Evolutionary conservation across 2,113 vertebrate genomes (phyloP).

Genomic region (Labrus mixtus): DNA sequence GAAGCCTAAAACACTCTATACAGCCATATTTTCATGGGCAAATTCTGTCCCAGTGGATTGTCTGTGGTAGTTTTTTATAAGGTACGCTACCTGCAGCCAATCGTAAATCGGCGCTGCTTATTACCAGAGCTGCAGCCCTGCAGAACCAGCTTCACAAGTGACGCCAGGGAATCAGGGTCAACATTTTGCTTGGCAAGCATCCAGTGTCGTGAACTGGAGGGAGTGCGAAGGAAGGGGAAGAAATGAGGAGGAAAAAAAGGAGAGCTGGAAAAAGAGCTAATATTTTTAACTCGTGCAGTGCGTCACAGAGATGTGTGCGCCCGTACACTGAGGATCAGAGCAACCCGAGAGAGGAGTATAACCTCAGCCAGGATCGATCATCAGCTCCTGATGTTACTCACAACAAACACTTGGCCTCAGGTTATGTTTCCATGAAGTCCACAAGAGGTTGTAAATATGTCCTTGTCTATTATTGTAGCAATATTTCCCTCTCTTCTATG

Average conservation of each 20-base stretch:
- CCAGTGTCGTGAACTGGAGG: constrained; percentile 74
- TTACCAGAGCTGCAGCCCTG: constrained; percentile 27
- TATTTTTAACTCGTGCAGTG: constrained; percentile 73
- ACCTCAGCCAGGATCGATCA: constrained; percentile 28
- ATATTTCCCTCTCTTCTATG: constrained; percentile 28
- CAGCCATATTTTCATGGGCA: background rate
- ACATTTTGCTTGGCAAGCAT: constrained; percentile 76
- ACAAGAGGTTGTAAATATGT: constrained; percentile 46
- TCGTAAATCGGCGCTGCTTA: background rate
- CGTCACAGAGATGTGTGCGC: constrained; percentile 60
- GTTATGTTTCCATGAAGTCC: constrained; percentile 36
- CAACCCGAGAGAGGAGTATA: constrained; percentile 26
- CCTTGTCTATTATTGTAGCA: constrained; percentile 25
- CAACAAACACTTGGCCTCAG: constrained; percentile 9
- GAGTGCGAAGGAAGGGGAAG: constrained; percentile 63
- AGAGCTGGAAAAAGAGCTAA: constrained; percentile 57
- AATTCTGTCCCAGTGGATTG: constrained; percentile 5
- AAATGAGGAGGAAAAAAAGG: constrained; percentile 39
- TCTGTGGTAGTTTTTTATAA: constrained; percentile 14
- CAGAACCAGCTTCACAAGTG: constrained; percentile 44
- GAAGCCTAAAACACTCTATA: background rate
- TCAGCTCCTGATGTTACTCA: constrained; percentile 41
- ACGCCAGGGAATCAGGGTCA: constrained; percentile 72
- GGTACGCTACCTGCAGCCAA: constrained; percentile 45
- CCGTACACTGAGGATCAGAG: constrained; percentile 38